Conservation (phyloP, 1,140 invertebrate species). For the Musca vetustissima region DNA sequence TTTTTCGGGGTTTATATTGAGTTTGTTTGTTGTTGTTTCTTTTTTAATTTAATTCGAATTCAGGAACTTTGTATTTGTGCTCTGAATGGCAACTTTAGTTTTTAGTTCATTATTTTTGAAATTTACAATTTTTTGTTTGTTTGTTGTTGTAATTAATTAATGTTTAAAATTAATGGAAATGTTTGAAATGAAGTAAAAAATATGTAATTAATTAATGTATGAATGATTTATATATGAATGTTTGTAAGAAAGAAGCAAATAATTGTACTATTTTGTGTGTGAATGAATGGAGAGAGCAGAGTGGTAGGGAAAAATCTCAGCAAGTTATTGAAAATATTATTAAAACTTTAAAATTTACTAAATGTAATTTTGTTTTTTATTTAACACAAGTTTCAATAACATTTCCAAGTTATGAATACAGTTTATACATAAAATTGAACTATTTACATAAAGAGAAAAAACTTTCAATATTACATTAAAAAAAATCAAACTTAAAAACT, state of each 20-base stretch:
- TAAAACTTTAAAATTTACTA: neutral
- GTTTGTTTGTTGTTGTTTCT: conserved; percentile 2
- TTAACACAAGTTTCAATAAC: neutral
- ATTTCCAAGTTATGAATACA: neutral
- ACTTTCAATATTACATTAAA: conserved; percentile 10
- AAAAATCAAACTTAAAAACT: conserved; percentile 2
- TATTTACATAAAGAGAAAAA: conserved; percentile 8
- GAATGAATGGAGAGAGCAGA: neutral
- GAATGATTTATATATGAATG: neutral
- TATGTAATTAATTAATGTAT: neutral
- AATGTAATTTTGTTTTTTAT: too few relatives aligned
- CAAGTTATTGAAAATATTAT: conserved; percentile 12
- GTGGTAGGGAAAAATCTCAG: neutral
- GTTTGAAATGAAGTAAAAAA: conserved; percentile 10
- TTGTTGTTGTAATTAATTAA: conserved; percentile 16
- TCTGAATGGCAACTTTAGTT: neutral
- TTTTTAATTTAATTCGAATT: conserved; percentile 4
- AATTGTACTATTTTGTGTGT: conserved; percentile 14
- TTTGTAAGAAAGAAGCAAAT: neutral
- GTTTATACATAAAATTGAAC: conserved; percentile 3
- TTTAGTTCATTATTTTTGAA: conserved; percentile 20
- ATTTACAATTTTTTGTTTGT: conserved; percentile 21
- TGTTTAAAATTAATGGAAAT: conserved; percentile 25
- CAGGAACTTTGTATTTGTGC: neutral
- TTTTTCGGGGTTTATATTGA: too few relatives aligned